Conservation (phyloP, 2,113 vertebrate species). For the Hypocryptadius cinnamomeus region DNA sequence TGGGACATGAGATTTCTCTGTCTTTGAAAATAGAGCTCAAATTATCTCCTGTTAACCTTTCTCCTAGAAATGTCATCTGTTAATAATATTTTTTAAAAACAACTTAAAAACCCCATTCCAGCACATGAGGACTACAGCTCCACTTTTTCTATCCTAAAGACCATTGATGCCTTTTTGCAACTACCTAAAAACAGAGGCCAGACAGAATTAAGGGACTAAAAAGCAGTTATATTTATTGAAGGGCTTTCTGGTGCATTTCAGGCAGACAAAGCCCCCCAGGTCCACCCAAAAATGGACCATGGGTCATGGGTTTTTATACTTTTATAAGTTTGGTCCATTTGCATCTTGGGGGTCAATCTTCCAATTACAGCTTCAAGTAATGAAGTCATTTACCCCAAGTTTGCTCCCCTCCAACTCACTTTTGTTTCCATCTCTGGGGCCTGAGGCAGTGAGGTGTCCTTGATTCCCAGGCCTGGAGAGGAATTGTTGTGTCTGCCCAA, state of each 20-base stretch:
- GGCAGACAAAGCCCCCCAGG: fast-evolving
- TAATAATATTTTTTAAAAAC: neutral
- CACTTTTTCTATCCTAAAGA: neutral
- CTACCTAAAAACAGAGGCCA: neutral
- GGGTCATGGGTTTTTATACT: neutral
- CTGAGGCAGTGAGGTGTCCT: neutral
- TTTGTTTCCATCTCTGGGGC: neutral
- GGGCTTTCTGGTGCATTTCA: neutral
- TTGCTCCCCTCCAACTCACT: neutral
- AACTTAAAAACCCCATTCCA: neutral
- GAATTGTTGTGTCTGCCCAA: neutral
- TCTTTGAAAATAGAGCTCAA: neutral
- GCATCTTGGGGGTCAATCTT: neutral
- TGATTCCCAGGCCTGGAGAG: neutral
- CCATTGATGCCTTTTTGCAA: fast-evolving
- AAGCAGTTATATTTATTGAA: neutral
- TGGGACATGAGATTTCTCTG: neutral
- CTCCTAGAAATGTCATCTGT: neutral
- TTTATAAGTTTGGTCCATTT: neutral
- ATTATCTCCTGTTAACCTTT: neutral
- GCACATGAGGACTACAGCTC: neutral
- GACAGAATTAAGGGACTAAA: neutral
- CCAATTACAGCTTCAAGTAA: neutral
- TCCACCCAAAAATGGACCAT: neutral
- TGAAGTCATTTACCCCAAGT: neutral